Evolutionary conservation across 1,140 invertebrate genomes (phyloP), one percentile per base, ranked within the genome.

Genomic region (Zelostemma sp.): DNA sequence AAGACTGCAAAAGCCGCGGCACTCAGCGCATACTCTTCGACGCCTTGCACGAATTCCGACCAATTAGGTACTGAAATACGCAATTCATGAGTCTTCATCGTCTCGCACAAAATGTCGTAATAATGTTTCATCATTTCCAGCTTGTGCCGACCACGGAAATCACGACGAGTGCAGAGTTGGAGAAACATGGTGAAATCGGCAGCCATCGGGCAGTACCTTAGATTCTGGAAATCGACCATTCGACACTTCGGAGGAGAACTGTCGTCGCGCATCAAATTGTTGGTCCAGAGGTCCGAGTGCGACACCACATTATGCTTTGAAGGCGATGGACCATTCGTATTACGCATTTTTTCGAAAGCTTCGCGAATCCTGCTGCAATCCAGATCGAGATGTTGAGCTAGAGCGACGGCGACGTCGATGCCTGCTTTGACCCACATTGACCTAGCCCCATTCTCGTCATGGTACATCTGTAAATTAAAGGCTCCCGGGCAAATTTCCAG

Each of bases 151-250:
- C 68, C 41, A 19, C 86, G 70, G 18, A 84, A 82, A 6, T 75
- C 60, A 2, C 79, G 71, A 2, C 71, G 72, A 0, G 82, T 73
- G 21, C 80, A 81, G n/a, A n/a, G n/a, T n/a, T n/a, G n/a, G n/a
- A n/a, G n/a, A n/a, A n/a, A n/a, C n/a, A n/a, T n/a, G n/a, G n/a
- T n/a, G n/a, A n/a, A n/a, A n/a, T n/a, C n/a, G n/a, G n/a, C n/a
- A n/a, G n/a, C n/a, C n/a, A n/a, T n/a, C n/a, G n/a, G n/a, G n/a
- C n/a, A n/a, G 25, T 87, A 86, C 6, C 87, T 77, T 1, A 83
- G 75, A n/a, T 87, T 78, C 79, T 89, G 88, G 62, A 87, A 90
- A 73, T 90, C 89, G 1, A 90, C 87, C 0, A 91, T 69, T 0
- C 88, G 50, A 53, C 88, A 88, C n/a, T n/a, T n/a, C n/a, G n/a